Percentiles rank a stretch among this genome's conserved stretches.
Evolutionary conservation across 2,113 vertebrate species (phyloP).

Genomic region (Gopherus flavomarginatus): DNA sequence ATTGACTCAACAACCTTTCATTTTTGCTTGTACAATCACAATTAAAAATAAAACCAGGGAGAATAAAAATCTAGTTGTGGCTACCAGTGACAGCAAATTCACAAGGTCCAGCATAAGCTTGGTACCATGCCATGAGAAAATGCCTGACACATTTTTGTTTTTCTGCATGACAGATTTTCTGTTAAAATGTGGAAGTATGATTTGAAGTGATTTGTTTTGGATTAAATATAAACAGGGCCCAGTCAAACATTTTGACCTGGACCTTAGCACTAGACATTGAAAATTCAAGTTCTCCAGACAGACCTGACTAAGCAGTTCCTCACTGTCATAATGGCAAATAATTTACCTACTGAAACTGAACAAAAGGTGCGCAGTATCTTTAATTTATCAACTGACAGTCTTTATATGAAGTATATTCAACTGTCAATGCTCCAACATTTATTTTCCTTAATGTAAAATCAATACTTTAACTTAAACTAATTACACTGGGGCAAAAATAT

Average conservation of each 20-base stretch:
- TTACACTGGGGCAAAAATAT: constrained; percentile 52
- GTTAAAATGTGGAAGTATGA: constrained; percentile 6
- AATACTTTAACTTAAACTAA: constrained; percentile 69
- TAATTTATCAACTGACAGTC: constrained; percentile 49
- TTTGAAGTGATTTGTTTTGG: neutral
- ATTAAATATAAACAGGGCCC: too few relatives aligned
- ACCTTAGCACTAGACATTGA: neutral
- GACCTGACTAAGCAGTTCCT: constrained; percentile 23
- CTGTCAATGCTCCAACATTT: constrained; percentile 60
- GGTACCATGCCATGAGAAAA: constrained; percentile 6
- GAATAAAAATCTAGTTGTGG: neutral
- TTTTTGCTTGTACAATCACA: neutral
- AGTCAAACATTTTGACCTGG: constrained; percentile 18
- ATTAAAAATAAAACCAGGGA: neutral
- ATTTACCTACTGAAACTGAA: constrained; percentile 16
- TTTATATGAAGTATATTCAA: constrained; percentile 61
- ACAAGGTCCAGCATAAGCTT: neutral
- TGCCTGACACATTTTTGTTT: neutral
- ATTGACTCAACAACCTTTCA: neutral
- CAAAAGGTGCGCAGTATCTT: neutral
- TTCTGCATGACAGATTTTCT: constrained; percentile 19
- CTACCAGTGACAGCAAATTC: neutral
- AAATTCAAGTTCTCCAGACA: neutral
- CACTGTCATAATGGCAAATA: neutral
- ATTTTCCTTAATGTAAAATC: constrained; percentile 75